Evolutionary conservation across 2,797 vertebrate genomes (phyloP).

Genomic region (Clarias pachynema): DNA sequence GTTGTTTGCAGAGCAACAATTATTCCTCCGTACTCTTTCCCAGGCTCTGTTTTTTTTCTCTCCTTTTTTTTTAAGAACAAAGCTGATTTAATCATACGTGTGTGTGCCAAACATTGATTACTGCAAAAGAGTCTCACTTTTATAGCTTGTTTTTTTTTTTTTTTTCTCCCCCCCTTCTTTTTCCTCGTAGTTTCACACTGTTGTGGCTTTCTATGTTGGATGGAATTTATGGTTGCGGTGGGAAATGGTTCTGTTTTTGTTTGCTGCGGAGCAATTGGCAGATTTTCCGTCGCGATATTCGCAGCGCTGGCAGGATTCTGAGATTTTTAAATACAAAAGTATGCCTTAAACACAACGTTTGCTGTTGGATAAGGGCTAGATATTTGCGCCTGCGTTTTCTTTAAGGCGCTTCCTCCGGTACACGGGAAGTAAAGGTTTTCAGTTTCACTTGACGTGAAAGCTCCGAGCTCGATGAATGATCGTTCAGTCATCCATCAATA

Average conservation of each 20-base stretch:
- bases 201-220: slow-evolving; percentile 54
- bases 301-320: slow-evolving; percentile 24
- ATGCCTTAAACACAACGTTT: neutral
- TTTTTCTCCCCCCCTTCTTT: too few relatives aligned
- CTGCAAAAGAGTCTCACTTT: slow-evolving; percentile 57
- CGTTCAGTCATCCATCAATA: slow-evolving; percentile 73
- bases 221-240: slow-evolving; percentile 35
- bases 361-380: neutral
- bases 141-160: slow-evolving; percentile 51
- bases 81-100: slow-evolving; percentile 69
- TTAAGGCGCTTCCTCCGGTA: slow-evolving; percentile 45
- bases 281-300: slow-evolving; percentile 28
- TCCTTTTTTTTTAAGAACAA: slow-evolving; percentile 65
- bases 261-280: slow-evolving; percentile 27
- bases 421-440: slow-evolving; percentile 66
- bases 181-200: slow-evolving; percentile 50
- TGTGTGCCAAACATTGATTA: slow-evolving; percentile 72
- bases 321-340: neutral
- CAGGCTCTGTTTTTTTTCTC: slow-evolving; percentile 62
- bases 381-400: slow-evolving; percentile 57
- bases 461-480: slow-evolving; percentile 70
- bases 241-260: slow-evolving; percentile 40
- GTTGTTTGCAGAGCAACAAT: slow-evolving; percentile 69
- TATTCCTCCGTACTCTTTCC: slow-evolving; percentile 62
- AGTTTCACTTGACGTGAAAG: slow-evolving; percentile 70